Conservation (phyloP, 1,140 invertebrate species). For the Penaeus japonicus region DNA sequence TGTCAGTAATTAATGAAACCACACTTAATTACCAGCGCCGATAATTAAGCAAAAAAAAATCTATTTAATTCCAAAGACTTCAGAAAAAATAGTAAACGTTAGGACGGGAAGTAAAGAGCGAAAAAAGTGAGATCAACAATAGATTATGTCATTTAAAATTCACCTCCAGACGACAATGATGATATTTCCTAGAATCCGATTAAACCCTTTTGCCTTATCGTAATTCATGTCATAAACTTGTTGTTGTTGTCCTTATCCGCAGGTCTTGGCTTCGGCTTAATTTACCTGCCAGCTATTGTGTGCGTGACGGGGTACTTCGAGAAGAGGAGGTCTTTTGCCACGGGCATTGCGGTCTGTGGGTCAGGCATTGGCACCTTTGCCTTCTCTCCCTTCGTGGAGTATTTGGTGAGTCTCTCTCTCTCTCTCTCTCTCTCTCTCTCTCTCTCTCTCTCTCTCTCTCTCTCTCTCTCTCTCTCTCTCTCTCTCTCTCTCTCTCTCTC, state of each 20-base stretch:
- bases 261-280: conserved; percentile 92
- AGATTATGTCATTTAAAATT: background rate
- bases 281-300: conserved; percentile 93
- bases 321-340: conserved; percentile 86
- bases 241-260: conserved; percentile 60
- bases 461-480: too few species aligned
- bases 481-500: too few species aligned
- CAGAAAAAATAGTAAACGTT: too few species aligned
- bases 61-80: too few species aligned
- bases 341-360: conserved; percentile 93
- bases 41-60: too few species aligned
- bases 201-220: background rate
- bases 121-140: too few species aligned
- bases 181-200: too few species aligned
- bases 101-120: too few species aligned
- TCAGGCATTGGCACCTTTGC: conserved; percentile 88
- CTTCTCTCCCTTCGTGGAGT: conserved; percentile 79
- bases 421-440: background rate
- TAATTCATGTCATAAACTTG: too few species aligned
- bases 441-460: background rate
- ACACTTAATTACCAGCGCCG: too few species aligned
- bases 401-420: conserved; percentile 63
- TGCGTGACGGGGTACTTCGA: conserved; percentile 96
- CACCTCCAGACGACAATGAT: too few species aligned
- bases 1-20: too few species aligned